These are phyloP conservation scores for Megaceryle torquata DNA, from an alignment of 2,113 vertebrate genomes.

Conservation along the genomic window DNA sequence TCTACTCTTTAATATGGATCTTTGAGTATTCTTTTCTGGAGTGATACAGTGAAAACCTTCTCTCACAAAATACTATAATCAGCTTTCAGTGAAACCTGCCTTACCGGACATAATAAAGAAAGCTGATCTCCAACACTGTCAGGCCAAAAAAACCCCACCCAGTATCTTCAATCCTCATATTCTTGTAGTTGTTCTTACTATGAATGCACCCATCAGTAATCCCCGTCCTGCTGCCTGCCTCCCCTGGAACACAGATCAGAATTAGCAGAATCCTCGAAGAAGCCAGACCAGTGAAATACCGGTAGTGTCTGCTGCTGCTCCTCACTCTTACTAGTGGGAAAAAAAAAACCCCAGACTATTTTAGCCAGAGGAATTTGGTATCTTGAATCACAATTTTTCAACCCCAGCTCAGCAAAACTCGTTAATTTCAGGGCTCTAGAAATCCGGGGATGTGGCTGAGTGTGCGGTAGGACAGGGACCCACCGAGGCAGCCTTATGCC, in stretches of 20 bases:
- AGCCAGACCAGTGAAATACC: neutral
- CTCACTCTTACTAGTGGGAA: neutral
- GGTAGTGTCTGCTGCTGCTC: neutral
- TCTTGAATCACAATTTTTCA: neutral
- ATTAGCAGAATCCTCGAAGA: neutral
- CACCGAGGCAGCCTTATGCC: rapidly evolving
- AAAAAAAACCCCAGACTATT: neutral
- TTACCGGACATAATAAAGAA: neutral
- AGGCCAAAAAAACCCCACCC: neutral
- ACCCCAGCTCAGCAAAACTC: neutral
- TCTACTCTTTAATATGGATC: neutral
- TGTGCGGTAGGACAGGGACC: rapidly evolving
- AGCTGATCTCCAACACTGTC: neutral
- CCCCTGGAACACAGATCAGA: neutral
- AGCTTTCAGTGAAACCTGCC: neutral
- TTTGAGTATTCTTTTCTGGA: neutral
- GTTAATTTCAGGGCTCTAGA: neutral
- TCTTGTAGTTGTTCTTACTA: neutral
- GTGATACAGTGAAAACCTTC: neutral
- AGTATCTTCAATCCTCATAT: neutral
- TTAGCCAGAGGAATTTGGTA: neutral
- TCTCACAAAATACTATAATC: constrained; percentile 7
- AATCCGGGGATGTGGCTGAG: neutral
- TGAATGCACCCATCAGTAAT: neutral
- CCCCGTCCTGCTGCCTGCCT: neutral